phyloP scores from a whole-genome alignment of 2,113 vertebrate genomes.

The Mellivora capensis region DNA sequence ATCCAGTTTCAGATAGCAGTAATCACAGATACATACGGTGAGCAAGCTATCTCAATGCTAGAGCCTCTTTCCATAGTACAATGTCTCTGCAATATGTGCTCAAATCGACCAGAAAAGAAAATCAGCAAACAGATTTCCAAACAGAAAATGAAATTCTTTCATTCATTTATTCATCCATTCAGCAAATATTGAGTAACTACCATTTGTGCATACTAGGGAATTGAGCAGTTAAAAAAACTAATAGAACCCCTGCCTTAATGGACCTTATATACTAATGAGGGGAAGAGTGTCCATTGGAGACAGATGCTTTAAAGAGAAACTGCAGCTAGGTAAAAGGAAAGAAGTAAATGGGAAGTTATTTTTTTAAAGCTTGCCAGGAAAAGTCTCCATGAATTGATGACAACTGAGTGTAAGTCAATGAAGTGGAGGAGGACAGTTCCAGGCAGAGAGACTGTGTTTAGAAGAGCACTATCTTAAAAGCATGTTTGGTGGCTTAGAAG shows the following conservation, averaged over 20 bases:
- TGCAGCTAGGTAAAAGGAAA: not conserved
- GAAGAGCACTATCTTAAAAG: not conserved
- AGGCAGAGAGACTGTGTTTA: not conserved
- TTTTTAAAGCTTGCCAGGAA: not conserved
- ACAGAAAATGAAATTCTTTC: not conserved
- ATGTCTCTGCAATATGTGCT: not conserved
- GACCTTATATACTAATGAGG: not conserved
- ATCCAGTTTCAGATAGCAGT: not conserved
- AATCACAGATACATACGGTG: not conserved
- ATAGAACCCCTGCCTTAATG: not conserved
- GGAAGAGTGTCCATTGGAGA: not conserved
- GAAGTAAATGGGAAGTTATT: not conserved
- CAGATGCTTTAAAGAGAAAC: not conserved
- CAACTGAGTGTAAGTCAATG: not conserved
- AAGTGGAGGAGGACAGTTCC: not conserved
- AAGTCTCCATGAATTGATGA: not conserved
- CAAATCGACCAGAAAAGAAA: not conserved
- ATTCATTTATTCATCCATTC: not conserved
- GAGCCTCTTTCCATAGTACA: rapidly evolving
- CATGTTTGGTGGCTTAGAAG: not conserved
- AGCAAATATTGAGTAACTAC: not conserved
- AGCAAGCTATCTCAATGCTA: not conserved
- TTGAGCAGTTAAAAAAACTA: not conserved
- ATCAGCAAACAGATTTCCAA: not conserved
- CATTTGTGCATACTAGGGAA: not conserved